Base-by-base conservation (phyloP, 1,140 invertebrate species). In the Drosophila micromelanica region DNA sequence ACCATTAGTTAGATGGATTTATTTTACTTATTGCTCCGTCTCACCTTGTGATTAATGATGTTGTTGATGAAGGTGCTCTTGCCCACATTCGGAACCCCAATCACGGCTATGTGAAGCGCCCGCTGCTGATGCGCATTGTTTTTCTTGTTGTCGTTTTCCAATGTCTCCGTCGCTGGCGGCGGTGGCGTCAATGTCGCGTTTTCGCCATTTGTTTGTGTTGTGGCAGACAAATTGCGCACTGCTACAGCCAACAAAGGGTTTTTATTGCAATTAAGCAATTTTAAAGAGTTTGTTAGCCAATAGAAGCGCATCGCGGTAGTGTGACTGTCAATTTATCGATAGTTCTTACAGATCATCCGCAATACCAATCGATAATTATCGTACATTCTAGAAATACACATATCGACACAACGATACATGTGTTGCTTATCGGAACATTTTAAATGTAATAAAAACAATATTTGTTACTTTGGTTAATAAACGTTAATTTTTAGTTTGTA, bases 31-130 rank as follows among this genome's bases (percentile, higher is more conserved):
- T 38, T 46, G 1, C 6, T 20, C 12, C 9, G n/a, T 82, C 90
- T 92, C 93, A 97, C 97, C 90, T 95, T 95, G 93, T 96, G 94
- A 48, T 95, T 94, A 40, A 97, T 93, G 23, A 99, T 93, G 85
- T 95, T 93, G 93, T 99, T 99, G 35, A 98, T 96, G 3, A 99
- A 93, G 1, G 98, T 98, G 92, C 98, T 99, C 93, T 99, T 99
- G 43, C 98, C 98, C 65, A 95, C 95, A 94, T 99, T 99, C 15
- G 98, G 98, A 12, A 95, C 92, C 8, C 98, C 98, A 71, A 99
- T 94, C 30, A 99, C 95, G 5, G 97, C 96, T 30, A 99, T 95
- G 93, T 96, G 96, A 8, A 99, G 92, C 11, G 96, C 86, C 90
- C 93, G 95, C 32, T 93, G 80, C n/a, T 74, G 46, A 15, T 45